Conservation (phyloP, 2,888 invertebrate genomes). For the Vesta saturnalis region DNA sequence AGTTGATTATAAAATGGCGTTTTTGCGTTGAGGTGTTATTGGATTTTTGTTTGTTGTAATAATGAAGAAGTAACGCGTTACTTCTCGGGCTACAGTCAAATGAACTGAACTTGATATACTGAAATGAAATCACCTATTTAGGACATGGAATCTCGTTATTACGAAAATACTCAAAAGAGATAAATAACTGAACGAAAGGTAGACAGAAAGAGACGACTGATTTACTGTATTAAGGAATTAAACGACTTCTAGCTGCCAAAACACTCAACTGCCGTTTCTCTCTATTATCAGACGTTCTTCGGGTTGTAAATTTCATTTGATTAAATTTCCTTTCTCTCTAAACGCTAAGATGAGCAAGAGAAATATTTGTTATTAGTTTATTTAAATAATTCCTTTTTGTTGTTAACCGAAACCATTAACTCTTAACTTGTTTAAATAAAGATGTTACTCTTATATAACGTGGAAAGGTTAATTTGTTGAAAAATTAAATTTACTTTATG, state of each 20-base stretch:
- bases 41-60: slow-evolving; percentile 19
- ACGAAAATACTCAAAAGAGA: slow-evolving; percentile 36
- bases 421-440: neutral
- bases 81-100: slow-evolving; percentile 35
- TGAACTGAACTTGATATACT: slow-evolving; percentile 39
- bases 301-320: slow-evolving; percentile 40
- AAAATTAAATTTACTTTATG: too few relatives aligned
- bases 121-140: slow-evolving; percentile 39
- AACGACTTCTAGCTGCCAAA: slow-evolving; percentile 40
- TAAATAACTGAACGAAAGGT: slow-evolving; percentile 38
- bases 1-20: neutral
- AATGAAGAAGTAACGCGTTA: slow-evolving; percentile 27
- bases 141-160: slow-evolving; percentile 30
- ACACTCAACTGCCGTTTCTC: slow-evolving; percentile 38
- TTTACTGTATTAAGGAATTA: slow-evolving; percentile 39
- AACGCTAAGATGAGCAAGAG: slow-evolving; percentile 31
- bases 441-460: too few relatives aligned
- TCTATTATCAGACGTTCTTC: slow-evolving; percentile 39
- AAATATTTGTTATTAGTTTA: slow-evolving; percentile 33
- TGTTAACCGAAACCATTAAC: neutral
- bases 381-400: slow-evolving; percentile 15
- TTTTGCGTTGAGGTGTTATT: neutral
- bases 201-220: slow-evolving; percentile 37
- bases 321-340: slow-evolving; percentile 38
- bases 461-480: too few relatives aligned